phyloP scores from a whole-genome alignment of 1,140 invertebrate species.

The Dysdera silvatica region DNA sequence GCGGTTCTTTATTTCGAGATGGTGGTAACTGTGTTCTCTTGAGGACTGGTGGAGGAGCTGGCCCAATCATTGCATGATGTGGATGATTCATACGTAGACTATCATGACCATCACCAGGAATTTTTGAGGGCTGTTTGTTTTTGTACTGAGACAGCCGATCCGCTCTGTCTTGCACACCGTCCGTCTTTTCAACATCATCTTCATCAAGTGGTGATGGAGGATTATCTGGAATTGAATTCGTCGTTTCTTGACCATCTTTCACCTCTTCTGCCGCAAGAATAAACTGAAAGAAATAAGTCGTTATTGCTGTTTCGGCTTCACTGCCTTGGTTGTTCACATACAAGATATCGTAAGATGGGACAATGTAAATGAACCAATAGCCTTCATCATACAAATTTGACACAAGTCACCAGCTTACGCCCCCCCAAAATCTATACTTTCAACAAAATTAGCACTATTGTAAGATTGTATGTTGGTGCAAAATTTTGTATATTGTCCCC shows the following conservation, averaged over 20 bases:
- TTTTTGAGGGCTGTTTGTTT: constrained; percentile 3
- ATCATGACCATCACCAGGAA: no score
- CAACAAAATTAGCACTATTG: no score
- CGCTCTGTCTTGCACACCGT: constrained; percentile 18
- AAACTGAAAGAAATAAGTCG: constrained; percentile 7
- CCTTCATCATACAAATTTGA: no score
- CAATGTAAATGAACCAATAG: no score
- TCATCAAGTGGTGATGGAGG: not conserved
- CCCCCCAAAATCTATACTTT: no score
- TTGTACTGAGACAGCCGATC: constrained; percentile 12
- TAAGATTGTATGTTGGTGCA: no score
- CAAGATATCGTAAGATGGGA: not conserved
- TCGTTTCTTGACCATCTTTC: constrained; percentile 15
- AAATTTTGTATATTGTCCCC: no score
- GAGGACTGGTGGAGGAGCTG: constrained; percentile 15
- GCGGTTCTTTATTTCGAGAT: constrained; percentile 2
- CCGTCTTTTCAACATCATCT: constrained; percentile 7
- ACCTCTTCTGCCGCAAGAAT: constrained; percentile 19
- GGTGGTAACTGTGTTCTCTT: constrained; percentile 2
- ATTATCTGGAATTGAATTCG: not conserved
- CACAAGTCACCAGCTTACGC: no score
- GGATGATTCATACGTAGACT: no score
- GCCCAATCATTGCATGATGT: no score
- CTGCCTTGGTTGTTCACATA: not conserved
- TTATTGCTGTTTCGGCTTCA: not conserved